Base-by-base conservation (phyloP, 2,797 vertebrate species). In the Urosaurus nigricauda region DNA sequence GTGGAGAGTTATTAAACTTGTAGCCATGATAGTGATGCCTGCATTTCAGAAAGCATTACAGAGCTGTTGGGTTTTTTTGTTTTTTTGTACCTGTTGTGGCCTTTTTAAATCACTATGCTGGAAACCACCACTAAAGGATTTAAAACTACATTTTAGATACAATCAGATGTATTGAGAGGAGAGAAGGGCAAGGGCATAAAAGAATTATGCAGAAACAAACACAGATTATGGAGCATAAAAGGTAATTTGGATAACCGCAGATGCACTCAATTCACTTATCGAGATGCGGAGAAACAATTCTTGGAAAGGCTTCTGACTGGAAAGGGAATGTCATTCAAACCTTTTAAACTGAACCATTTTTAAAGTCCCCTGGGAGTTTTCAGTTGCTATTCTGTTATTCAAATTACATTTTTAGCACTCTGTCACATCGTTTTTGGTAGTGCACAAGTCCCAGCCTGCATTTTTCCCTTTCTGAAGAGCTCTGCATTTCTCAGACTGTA, bases 41-140 rank as follows among this genome's bases (percentile, higher is more conserved):
- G 35, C 11, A 40, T 17, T 88, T 78, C 35, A 89, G 11, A 19
- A 91, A 88, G 84, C 43, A 87, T 4, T 90, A 88, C 86, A 83
- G 58, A 21, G 43, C 58, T 90, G 56, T 21, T 47, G 14, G 40
- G 81, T 7, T 53, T 29, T 37, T 51, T 8, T 8, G 47, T 11
- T 51, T 51, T 51, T 51, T 29, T 4, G 21, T 47, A 19, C 29
- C 2, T 70, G 21, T 26, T 16, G 40, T n/a, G 63, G 29, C n/a
- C 32, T 90, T 85, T 91, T 91, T 79, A 9, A 0, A 58, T n/a
- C 24, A 70, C 37, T 86, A 65, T 68, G 77, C 35, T 78, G 74
- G 26, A 78, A 88, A 60, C 13, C 60, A 32, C 56, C 29, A 37
- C 70, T 7, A n/a, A 82, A 68, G 21, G 71, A 83, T 89, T 82